Conservation (phyloP, 2,888 invertebrate genomes). For the Yponomeuta plumbellus region DNA sequence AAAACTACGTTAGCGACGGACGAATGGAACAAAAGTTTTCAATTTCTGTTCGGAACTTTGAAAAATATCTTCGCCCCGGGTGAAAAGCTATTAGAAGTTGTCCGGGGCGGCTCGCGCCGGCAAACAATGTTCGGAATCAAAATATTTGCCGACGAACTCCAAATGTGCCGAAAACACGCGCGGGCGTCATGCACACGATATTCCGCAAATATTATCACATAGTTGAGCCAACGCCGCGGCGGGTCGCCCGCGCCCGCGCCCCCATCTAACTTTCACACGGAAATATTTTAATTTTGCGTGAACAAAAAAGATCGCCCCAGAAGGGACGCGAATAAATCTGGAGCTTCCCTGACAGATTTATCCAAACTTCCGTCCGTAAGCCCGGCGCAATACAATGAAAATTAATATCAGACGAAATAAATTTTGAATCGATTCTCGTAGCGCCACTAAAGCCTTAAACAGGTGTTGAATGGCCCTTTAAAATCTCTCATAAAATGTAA, state of each 20-base stretch:
- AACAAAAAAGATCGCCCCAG: too few species aligned
- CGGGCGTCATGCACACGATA: neutral
- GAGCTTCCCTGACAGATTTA: neutral
- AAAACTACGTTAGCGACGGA: neutral
- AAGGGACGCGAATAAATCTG: too few species aligned
- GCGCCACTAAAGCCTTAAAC: neutral
- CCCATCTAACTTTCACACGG: too few species aligned
- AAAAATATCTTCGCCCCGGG: slow-evolving; percentile 3
- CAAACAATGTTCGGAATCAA: slow-evolving; percentile 2
- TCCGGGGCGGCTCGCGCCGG: neutral
- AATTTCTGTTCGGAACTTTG: slow-evolving; percentile 6
- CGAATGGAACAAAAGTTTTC: slow-evolving; percentile 3
- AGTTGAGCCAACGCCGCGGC: too few species aligned
- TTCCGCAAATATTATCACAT: neutral
- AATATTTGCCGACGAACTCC: neutral
- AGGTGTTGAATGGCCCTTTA: neutral
- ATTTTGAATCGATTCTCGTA: neutral
- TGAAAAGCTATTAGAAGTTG: slow-evolving; percentile 11
- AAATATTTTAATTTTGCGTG: too few species aligned
- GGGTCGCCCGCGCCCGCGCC: too few species aligned
- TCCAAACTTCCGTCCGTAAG: neutral
- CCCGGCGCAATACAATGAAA: neutral
- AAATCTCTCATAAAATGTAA: neutral
- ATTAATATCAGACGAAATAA: neutral
- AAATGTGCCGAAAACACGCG: neutral